Evolutionary conservation across 2,113 vertebrate genomes (phyloP).

Genomic region (Dryoscopus gambensis): DNA sequence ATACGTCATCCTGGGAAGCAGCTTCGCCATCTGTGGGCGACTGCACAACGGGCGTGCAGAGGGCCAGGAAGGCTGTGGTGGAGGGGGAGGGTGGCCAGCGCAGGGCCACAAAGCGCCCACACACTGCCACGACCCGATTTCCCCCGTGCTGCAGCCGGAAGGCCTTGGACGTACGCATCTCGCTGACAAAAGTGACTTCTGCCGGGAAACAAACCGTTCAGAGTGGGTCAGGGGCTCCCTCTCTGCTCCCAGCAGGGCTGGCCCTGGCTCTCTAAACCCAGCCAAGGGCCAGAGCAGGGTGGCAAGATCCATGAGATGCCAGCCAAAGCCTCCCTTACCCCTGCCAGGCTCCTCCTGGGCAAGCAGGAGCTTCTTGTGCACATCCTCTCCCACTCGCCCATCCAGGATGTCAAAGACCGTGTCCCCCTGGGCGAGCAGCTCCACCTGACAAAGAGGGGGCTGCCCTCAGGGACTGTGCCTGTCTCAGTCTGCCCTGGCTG

Average conservation of each 20-base stretch:
- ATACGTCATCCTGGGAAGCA: not conserved
- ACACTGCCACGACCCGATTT: constrained; percentile 68
- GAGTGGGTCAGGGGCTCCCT: not conserved
- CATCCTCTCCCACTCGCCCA: not conserved
- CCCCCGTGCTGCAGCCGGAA: constrained; percentile 65
- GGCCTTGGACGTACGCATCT: constrained; percentile 77
- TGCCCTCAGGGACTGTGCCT: not conserved
- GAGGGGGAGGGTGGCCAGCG: not conserved
- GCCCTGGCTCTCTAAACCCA: not conserved
- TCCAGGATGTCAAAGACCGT: constrained; percentile 47
- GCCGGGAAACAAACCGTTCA: not conserved
- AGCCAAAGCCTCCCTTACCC: not conserved
- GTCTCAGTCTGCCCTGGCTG: not conserved
- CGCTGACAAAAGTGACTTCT: constrained; percentile 77
- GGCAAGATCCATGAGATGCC: too few species aligned
- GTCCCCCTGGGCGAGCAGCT: constrained; percentile 58
- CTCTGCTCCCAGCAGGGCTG: not conserved
- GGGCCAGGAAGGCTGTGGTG: constrained; percentile 69
- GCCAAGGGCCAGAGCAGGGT: not conserved
- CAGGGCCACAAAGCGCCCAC: constrained; percentile 60
- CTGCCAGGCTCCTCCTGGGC: constrained; percentile 26
- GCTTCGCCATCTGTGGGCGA: not conserved
- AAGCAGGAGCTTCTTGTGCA: not conserved
- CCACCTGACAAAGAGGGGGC: constrained; percentile 26
- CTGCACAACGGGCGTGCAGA: constrained; percentile 73